A percentile compares a stretch with the other conserved stretches of the same genome.
Conservation (phyloP, 1,140 invertebrate genomes). For the Danaus plexippus region DNA sequence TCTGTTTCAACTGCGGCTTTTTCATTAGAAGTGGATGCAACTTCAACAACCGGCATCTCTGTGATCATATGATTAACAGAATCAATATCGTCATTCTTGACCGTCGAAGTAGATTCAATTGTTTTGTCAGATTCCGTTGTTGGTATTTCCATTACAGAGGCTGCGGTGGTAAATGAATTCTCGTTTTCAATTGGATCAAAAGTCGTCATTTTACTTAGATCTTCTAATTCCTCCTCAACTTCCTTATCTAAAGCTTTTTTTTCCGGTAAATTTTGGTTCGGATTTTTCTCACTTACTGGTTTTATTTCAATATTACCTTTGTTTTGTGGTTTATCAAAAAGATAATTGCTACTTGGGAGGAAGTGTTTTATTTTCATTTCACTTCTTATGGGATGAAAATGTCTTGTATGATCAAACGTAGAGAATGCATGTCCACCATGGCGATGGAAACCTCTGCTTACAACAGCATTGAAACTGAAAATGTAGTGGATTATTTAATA, state of each 20-base stretch:
- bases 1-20: constrained; percentile 6
- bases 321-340: constrained; percentile 24
- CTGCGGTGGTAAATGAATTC: background rate
- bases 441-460: constrained; percentile 50
- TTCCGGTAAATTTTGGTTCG: too few species aligned
- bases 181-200: constrained; percentile 24
- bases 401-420: constrained; percentile 42
- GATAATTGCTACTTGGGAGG: constrained; percentile 47
- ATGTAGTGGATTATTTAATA: constrained; percentile 5
- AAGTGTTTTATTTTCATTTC: constrained; percentile 57
- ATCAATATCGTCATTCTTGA: constrained; percentile 14
- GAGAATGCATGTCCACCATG: constrained; percentile 55
- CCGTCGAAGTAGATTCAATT: background rate
- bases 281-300: constrained; percentile 26
- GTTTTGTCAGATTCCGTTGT: constrained; percentile 1
- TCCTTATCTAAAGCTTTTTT: background rate
- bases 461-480: constrained; percentile 60
- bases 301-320: constrained; percentile 19
- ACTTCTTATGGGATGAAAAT: constrained; percentile 45
- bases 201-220: constrained; percentile 20
- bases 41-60: constrained; percentile 18
- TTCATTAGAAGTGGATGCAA: constrained; percentile 6
- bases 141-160: constrained; percentile 25
- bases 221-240: constrained; percentile 6
- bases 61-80: constrained; percentile 13